These are phyloP conservation scores for Eumerus sabulonum DNA, from an alignment of 2,888 invertebrate species.

Conservation along the genomic window DNA sequence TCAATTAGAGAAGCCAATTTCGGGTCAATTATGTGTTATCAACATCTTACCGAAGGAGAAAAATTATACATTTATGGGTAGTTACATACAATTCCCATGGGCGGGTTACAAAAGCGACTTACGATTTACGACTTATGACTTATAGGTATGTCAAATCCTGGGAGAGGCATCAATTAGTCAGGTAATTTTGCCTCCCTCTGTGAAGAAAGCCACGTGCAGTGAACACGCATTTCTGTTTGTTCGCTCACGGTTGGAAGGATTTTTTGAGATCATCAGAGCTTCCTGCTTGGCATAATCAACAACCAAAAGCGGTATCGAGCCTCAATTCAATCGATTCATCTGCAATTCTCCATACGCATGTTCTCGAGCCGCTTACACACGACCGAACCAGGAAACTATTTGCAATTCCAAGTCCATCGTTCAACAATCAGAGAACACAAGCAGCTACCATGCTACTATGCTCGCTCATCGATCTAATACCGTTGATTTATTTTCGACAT, in stretches of 20 bases:
- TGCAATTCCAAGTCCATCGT: conserved; percentile 51
- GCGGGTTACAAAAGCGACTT: conserved; percentile 10
- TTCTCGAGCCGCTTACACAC: too few species aligned
- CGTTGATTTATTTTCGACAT: conserved; percentile 66
- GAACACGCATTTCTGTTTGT: background rate
- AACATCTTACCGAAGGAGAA: conserved; percentile 13
- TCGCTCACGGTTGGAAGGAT: background rate
- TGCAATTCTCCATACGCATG: conserved; percentile 3
- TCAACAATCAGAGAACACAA: conserved; percentile 13
- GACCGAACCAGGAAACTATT: conserved; percentile 58
- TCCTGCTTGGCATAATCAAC: conserved; percentile 14
- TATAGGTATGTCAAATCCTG: too few species aligned
- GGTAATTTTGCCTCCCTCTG: conserved; percentile 1
- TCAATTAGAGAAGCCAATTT: conserved; percentile 27
- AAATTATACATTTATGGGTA: conserved; percentile 10
- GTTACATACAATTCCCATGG: conserved; percentile 29
- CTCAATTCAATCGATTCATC: conserved; percentile 29
- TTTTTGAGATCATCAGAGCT: too few species aligned
- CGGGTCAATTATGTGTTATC: conserved; percentile 48
- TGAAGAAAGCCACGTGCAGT: conserved; percentile 19
- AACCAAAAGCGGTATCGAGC: background rate
- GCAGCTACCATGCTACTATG: too few species aligned
- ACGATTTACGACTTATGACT: too few species aligned
- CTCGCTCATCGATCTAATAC: conserved; percentile 56
- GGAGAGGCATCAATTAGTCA: conserved; percentile 26